A percentile compares a stretch with the other conserved stretches of the same genome.
Conservation (phyloP, 2,797 vertebrate genomes). For the Crenichthys baileyi region DNA sequence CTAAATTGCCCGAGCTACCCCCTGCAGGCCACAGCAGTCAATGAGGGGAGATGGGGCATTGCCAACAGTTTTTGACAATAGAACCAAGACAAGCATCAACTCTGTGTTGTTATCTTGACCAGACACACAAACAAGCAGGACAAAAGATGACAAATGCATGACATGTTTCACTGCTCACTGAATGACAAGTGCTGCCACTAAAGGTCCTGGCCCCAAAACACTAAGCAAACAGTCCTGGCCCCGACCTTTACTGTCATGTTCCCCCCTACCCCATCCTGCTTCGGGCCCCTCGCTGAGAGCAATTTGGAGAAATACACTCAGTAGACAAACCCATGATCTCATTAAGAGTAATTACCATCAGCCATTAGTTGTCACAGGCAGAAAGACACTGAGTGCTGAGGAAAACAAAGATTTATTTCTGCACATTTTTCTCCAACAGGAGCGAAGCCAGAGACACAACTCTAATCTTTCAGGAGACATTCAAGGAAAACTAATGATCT, state of each 20-base stretch:
- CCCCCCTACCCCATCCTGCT: constrained; percentile 57
- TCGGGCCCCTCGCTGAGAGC: constrained; percentile 79
- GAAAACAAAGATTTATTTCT: constrained; percentile 30
- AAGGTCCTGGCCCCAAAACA: constrained; percentile 51
- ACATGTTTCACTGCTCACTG: constrained; percentile 55
- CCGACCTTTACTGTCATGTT: constrained; percentile 28
- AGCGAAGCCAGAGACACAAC: not conserved
- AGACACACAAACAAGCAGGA: constrained; percentile 69
- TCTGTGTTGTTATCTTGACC: constrained; percentile 64
- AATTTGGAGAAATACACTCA: constrained; percentile 78
- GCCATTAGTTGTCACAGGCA: constrained; percentile 59
- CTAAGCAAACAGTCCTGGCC: constrained; percentile 63
- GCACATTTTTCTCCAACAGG: not conserved
- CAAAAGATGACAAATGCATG: constrained; percentile 70
- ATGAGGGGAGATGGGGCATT: constrained; percentile 32
- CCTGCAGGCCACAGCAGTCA: constrained; percentile 57
- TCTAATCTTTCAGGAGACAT: not conserved
- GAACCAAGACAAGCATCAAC: constrained; percentile 64
- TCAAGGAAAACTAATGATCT: not conserved
- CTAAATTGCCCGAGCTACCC: constrained; percentile 76
- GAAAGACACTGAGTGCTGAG: constrained; percentile 13
- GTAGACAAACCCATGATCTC: constrained; percentile 79
- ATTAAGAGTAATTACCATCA: constrained; percentile 84
- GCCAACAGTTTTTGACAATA: constrained; percentile 72
- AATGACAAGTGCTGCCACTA: constrained; percentile 60